Conservation (phyloP, 2,797 vertebrate species). For the Oryzias dopingdopingensis region DNA sequence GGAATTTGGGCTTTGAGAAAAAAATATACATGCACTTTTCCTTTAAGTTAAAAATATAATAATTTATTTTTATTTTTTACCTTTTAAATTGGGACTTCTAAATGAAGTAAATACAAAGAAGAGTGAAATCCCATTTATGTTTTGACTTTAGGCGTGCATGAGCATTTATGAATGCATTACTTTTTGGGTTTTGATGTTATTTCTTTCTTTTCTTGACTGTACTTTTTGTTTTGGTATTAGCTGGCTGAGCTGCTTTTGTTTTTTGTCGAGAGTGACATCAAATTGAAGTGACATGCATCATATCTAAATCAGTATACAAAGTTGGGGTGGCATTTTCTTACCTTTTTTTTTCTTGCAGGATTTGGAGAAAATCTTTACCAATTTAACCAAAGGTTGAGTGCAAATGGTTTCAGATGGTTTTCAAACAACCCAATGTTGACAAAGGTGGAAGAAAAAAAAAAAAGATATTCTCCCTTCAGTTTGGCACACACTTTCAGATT, state of each 20-base stretch:
- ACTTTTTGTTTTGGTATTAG: constrained; percentile 63
- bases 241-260: constrained; percentile 80
- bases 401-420: constrained; percentile 77
- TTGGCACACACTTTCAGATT: constrained; percentile 44
- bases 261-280: constrained; percentile 72
- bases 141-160: constrained; percentile 81
- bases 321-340: constrained; percentile 77
- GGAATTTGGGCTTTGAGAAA: constrained; percentile 74
- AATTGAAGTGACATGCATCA: constrained; percentile 74
- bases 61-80: constrained; percentile 64
- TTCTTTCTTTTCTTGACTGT: constrained; percentile 65
- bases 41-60: constrained; percentile 83
- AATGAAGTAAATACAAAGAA: constrained; percentile 73
- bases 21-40: constrained; percentile 96
- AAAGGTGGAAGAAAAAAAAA: constrained; percentile 53
- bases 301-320: constrained; percentile 73
- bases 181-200: constrained; percentile 72
- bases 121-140: constrained; percentile 78
- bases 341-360: constrained; percentile 62
- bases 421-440: constrained; percentile 64
- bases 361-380: constrained; percentile 73
- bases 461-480: constrained; percentile 50
- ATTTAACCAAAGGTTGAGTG: constrained; percentile 91
- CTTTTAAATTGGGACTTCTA: constrained; percentile 71
- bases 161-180: constrained; percentile 81